phyloP scores from a whole-genome alignment of 2,888 invertebrate species.

The Hyalella azteca region DNA sequence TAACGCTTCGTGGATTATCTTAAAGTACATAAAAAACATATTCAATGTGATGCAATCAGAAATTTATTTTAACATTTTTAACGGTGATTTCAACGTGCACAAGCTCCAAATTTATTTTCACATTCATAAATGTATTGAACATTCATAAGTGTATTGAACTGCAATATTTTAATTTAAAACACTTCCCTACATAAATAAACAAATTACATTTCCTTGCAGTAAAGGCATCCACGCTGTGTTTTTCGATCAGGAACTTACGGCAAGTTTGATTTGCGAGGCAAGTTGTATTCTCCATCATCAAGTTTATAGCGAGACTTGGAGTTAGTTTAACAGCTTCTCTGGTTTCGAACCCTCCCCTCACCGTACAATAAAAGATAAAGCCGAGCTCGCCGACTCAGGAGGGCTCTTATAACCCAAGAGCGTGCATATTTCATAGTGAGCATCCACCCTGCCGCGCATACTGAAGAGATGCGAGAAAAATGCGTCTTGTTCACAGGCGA shows the following conservation, averaged over 20 bases:
- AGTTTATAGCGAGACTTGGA: neutral
- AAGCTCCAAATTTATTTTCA: too few relatives aligned
- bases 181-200: too few relatives aligned
- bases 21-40: too few relatives aligned
- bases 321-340: slow-evolving; percentile 14
- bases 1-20: too few relatives aligned
- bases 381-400: neutral
- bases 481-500: neutral
- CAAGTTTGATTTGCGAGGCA: slow-evolving; percentile 2
- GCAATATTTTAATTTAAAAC: too few relatives aligned
- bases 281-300: neutral
- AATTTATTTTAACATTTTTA: too few relatives aligned
- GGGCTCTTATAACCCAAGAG: slow-evolving; percentile 1
- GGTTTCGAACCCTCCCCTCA: neutral
- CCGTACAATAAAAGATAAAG: slow-evolving; percentile 15
- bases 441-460: neutral
- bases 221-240: neutral
- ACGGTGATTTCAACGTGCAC: too few relatives aligned
- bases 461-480: neutral
- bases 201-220: too few relatives aligned
- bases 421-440: neutral
- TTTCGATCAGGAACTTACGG: neutral
- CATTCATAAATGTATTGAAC: too few relatives aligned
- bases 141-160: too few relatives aligned
- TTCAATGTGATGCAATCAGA: too few relatives aligned